These are phyloP conservation scores for Nesidiocoris tenuis DNA, from an alignment of 2,888 invertebrate genomes.

Conservation along the genomic window DNA sequence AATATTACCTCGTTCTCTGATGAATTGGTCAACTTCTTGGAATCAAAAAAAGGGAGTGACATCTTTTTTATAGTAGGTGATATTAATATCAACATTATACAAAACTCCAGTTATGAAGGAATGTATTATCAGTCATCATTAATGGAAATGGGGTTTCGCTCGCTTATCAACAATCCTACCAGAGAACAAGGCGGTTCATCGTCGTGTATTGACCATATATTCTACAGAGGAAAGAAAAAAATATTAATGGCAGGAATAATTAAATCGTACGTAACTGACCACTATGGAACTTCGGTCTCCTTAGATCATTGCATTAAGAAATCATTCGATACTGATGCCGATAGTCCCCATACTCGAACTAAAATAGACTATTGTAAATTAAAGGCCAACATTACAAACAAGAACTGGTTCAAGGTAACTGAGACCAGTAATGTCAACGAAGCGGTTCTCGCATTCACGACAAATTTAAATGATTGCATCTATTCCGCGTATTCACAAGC, in stretches of 20 bases:
- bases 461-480: background rate
- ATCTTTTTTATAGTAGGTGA: conserved; percentile 9
- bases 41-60: background rate
- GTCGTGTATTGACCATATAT: conserved; percentile 8
- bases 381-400: background rate
- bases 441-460: background rate
- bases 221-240: background rate
- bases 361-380: background rate
- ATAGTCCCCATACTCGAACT: background rate
- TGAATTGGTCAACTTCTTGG: conserved; percentile 3
- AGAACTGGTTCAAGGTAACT: background rate
- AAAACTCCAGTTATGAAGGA: background rate
- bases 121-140: background rate
- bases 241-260: background rate
- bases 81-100: conserved; percentile 5
- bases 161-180: conserved; percentile 8
- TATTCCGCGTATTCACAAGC: background rate
- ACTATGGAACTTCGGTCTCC: background rate
- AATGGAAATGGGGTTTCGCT: background rate
- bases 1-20: background rate
- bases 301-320: no score
- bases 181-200: conserved; percentile 7
- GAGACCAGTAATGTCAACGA: background rate
- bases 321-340: background rate
- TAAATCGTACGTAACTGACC: conserved; percentile 6